These are phyloP conservation scores for Rhabditoides inermis DNA, from an alignment of 2,888 invertebrate species.

Conservation along the genomic window DNA sequence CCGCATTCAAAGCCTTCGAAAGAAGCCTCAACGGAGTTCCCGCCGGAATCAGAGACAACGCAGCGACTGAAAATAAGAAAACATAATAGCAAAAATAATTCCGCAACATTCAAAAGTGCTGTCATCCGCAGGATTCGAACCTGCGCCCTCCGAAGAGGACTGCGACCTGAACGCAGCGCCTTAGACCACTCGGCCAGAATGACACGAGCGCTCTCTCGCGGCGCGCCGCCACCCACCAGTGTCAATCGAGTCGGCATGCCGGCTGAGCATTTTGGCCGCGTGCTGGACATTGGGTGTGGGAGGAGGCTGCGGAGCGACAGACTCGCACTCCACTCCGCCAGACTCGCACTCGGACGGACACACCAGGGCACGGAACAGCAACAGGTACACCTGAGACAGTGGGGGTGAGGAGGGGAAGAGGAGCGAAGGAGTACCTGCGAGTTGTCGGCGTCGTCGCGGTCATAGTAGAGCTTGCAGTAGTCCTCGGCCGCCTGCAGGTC, in stretches of 20 bases:
- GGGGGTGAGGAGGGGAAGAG: neutral
- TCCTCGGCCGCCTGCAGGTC: conserved; percentile 74
- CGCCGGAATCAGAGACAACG: conserved; percentile 72
- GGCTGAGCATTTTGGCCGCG: conserved; percentile 72
- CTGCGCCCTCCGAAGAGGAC: too few species aligned
- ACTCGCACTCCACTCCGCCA: conserved; percentile 12
- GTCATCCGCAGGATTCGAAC: too few species aligned
- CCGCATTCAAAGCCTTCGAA: conserved; percentile 61
- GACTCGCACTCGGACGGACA: conserved; percentile 61
- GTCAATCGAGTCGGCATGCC: conserved; percentile 75
- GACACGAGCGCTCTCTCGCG: neutral
- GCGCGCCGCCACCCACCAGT: conserved; percentile 58
- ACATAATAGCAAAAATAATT: conserved; percentile 8
- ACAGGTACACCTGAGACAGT: conserved; percentile 61
- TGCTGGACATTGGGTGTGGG: conserved; percentile 67
- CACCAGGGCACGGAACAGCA: conserved; percentile 62
- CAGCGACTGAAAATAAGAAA: conserved; percentile 53
- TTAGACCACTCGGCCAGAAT: too few species aligned
- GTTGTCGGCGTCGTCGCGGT: conserved; percentile 30
- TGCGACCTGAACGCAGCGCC: too few species aligned
- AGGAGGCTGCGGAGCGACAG: conserved; percentile 22
- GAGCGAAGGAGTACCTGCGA: conserved; percentile 24
- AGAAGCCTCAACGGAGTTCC: conserved; percentile 70
- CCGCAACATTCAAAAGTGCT: neutral
- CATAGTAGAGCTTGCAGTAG: conserved; percentile 62